phyloP scores from a whole-genome alignment of 2,888 invertebrate genomes.

The Pseudeuparius sepicola region DNA sequence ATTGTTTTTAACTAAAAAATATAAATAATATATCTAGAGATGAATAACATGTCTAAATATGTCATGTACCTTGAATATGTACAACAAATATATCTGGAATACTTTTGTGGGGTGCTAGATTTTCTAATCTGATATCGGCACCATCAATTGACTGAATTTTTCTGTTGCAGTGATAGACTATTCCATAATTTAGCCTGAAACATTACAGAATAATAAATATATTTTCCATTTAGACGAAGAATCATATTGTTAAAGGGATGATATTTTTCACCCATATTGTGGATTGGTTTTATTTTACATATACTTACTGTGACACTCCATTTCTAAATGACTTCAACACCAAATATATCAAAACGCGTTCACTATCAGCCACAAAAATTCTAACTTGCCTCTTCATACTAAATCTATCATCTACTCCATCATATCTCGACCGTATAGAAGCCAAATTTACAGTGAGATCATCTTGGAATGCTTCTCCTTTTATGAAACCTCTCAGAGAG shows the following conservation, averaged over 20 bases:
- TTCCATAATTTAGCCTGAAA: constrained; percentile 47
- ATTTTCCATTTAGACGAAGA: no score
- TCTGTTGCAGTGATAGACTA: no score
- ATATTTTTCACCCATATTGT: constrained; percentile 1
- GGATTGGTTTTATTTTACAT: neutral
- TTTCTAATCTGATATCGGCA: constrained; percentile 40
- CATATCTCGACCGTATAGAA: constrained; percentile 34
- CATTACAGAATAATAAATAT: no score
- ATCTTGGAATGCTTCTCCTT: constrained; percentile 39
- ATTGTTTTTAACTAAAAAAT: constrained; percentile 16
- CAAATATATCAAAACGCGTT: constrained; percentile 50
- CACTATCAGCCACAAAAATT: constrained; percentile 36
- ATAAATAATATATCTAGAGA: no score
- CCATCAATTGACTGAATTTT: no score
- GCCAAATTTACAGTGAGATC: constrained; percentile 41
- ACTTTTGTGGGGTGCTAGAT: constrained; percentile 39
- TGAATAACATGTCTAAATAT: no score
- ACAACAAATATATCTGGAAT: constrained; percentile 43
- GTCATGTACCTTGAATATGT: constrained; percentile 44
- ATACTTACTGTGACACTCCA: constrained; percentile 48
- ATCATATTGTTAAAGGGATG: constrained; percentile 4
- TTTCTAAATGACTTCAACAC: constrained; percentile 43
- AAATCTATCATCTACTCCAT: constrained; percentile 28
- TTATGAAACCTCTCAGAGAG: constrained; percentile 47
- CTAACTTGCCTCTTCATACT: constrained; percentile 26